Percentiles rank a stretch among this genome's conserved stretches.
Evolutionary conservation across 2,797 vertebrate species (phyloP).

Genomic region (Lepidocolaptes lacrymiger): DNA sequence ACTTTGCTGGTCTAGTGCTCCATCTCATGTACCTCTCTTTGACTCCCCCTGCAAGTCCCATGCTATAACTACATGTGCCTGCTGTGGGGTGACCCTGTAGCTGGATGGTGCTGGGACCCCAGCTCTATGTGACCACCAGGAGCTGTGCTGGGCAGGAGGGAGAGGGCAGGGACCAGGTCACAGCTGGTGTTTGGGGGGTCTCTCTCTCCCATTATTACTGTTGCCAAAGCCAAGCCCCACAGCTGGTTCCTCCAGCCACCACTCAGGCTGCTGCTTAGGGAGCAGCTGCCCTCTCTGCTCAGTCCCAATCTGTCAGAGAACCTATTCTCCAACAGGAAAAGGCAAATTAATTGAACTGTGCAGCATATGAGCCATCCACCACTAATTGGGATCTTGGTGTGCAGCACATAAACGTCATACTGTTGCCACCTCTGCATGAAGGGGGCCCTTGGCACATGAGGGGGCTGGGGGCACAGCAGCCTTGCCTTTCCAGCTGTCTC

Average conservation of each 20-base stretch:
- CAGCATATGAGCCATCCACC: slow-evolving; percentile 17
- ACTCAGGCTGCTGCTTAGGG: neutral
- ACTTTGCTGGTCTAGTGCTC: neutral
- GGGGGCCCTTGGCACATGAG: neutral
- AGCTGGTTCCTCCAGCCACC: neutral
- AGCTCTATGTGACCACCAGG: neutral
- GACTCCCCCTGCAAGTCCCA: neutral
- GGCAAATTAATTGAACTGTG: slow-evolving; percentile 49
- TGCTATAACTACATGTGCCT: fast-evolving
- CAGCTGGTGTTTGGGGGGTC: fast-evolving
- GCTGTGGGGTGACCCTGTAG: neutral
- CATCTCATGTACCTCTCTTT: neutral
- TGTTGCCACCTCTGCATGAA: neutral
- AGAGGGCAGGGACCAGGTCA: neutral
- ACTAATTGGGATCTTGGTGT: slow-evolving; percentile 41
- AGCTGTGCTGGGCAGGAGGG: neutral
- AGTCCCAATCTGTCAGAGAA: slow-evolving; percentile 32
- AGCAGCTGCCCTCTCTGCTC: neutral
- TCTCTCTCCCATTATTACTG: fast-evolving
- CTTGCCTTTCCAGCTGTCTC: neutral
- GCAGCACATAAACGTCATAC: slow-evolving; percentile 1
- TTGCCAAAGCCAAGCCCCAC: neutral
- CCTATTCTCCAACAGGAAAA: slow-evolving; percentile 35
- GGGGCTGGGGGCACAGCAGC: neutral
- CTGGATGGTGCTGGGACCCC: neutral